Evolutionary conservation across 2,797 vertebrate species (phyloP), one percentile per base, ranked within the genome.

Genomic region (Bovichtus diacanthus): DNA sequence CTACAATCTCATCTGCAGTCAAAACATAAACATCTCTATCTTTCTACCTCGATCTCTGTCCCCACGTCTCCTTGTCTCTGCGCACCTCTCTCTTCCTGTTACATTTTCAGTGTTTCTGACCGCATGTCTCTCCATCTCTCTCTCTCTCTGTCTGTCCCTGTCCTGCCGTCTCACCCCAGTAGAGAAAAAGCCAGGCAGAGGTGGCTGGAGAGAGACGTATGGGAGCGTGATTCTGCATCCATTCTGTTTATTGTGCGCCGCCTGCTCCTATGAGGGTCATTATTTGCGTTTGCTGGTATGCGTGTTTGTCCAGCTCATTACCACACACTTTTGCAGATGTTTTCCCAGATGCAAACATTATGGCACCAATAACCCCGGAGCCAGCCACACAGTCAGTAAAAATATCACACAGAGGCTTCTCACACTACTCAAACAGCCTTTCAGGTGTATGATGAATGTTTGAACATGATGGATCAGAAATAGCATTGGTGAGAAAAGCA

Each of bases 331-430:
- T 84, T 84, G 73, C 80, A 88, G 88, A 88, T 86, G 81, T 85
- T 87, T 88, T 82, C 61, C 78, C 78, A 82, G 69, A 86, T 83
- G 85, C 76, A 87, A 87, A 85, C 77, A 85, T 66, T 59, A 63
- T 76, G 65, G 55, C 71, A 63, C 59, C 47, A 70, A 41, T 78
- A 64, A 78, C 64, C 44, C 50, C 9, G 21, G 62, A 84, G 83
- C 54, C 58, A 74, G 60, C 72, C 68, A 34, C 78, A 81, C 61
- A 54, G 49, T 65, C 44, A 15, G 27, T 19, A 60, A 70, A 78
- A 60, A 78, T 78, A 54, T 31, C 67, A 61, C 71, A 76, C 21
- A 53, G 61, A 54, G 66, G 55, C 43, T 66, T 38, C 77, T 64
- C 71, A 47, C 50, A 67, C 41, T 51, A 9, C 71, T 72, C 9